These are phyloP conservation scores for Pseudochirops corinnae DNA, from an alignment of 2,797 vertebrate species.

Conservation along the genomic window DNA sequence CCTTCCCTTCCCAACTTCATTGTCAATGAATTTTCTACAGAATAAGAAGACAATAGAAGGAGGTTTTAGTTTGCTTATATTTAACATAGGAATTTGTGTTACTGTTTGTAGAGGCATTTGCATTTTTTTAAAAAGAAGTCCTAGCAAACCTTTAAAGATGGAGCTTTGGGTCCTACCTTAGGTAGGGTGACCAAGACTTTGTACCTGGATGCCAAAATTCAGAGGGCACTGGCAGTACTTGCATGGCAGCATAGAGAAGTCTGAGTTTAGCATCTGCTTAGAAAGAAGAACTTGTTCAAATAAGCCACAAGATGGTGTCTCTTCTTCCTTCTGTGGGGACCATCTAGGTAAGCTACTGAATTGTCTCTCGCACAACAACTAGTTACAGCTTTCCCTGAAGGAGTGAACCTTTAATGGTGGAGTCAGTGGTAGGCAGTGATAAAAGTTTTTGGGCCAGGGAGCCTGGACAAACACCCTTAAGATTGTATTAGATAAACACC, in stretches of 20 bases:
- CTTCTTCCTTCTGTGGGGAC: not conserved
- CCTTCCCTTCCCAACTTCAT: conserved; percentile 15
- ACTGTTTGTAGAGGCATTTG: not conserved
- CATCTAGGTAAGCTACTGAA: not conserved
- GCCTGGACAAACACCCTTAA: not conserved
- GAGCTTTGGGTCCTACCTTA: not conserved
- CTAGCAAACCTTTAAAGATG: not conserved
- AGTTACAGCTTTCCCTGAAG: not conserved
- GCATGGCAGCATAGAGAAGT: not conserved
- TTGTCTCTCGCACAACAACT: not conserved
- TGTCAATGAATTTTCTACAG: conserved; percentile 27
- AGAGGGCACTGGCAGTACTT: not conserved
- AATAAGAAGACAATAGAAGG: not conserved
- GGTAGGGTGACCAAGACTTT: not conserved
- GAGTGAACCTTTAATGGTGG: not conserved
- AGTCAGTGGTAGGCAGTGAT: not conserved
- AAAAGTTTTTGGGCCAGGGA: not conserved
- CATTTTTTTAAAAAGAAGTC: not conserved
- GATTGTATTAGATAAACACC: not conserved
- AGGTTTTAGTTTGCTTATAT: not conserved
- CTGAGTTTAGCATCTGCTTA: not conserved
- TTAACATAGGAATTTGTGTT: not conserved
- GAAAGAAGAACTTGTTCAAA: not conserved
- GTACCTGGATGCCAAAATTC: not conserved
- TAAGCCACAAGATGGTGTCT: not conserved